These are phyloP conservation scores for Rousettus leschenaultii DNA, from an alignment of 2,113 vertebrate genomes.

Conservation along the genomic window DNA sequence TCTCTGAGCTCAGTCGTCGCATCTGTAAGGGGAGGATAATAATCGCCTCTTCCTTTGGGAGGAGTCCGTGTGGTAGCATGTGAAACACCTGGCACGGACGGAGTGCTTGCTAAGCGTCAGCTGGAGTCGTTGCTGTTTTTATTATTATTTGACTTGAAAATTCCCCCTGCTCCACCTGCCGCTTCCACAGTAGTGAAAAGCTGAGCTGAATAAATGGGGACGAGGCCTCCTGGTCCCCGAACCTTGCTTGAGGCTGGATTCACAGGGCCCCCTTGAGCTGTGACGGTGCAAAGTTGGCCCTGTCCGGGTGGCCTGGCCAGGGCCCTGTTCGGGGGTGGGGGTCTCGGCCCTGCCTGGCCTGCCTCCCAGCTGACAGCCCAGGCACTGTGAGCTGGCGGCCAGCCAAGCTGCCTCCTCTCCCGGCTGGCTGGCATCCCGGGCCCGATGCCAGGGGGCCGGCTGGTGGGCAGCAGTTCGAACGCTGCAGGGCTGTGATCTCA, in stretches of 20 bases:
- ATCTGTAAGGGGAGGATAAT: neutral
- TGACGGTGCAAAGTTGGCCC: neutral
- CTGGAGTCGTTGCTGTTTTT: slow-evolving; percentile 60
- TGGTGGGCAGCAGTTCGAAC: slow-evolving; percentile 72
- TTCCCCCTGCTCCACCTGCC: slow-evolving; percentile 8
- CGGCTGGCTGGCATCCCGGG: slow-evolving; percentile 72
- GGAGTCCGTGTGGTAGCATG: neutral
- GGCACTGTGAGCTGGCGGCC: slow-evolving; percentile 65
- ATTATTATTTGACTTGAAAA: slow-evolving; percentile 69
- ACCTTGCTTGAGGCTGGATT: neutral
- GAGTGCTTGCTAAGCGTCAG: slow-evolving; percentile 35
- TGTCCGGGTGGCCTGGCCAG: slow-evolving; percentile 44
- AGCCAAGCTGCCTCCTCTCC: slow-evolving; percentile 69
- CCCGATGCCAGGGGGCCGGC: slow-evolving; percentile 69
- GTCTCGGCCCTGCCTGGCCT: slow-evolving; percentile 66
- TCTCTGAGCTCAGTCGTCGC: neutral
- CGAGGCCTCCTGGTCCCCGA: neutral
- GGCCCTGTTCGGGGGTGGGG: slow-evolving; percentile 25
- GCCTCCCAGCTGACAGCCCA: slow-evolving; percentile 68
- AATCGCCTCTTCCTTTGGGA: neutral
- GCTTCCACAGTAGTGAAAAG: neutral
- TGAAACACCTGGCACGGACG: neutral
- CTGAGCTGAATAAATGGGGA: slow-evolving; percentile 10
- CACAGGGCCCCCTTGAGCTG: neutral
- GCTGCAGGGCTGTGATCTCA: slow-evolving; percentile 55